Evolutionary conservation across 2,797 vertebrate species (phyloP).

Genomic region (Sylvilagus floridanus): DNA sequence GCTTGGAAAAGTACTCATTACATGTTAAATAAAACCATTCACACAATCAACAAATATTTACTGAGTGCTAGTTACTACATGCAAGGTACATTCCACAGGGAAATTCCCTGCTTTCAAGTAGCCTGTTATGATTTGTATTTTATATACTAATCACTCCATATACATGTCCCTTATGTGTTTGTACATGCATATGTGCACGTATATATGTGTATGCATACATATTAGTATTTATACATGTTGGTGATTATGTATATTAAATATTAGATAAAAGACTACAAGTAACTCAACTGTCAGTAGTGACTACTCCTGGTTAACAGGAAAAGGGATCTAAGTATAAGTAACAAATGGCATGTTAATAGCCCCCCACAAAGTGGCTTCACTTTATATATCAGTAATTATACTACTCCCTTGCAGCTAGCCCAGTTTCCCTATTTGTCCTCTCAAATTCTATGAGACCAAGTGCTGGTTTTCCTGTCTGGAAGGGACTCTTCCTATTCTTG

Average conservation of each 20-base stretch:
- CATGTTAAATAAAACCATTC: constrained; percentile 40
- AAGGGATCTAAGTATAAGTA: constrained; percentile 4
- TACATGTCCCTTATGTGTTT: not conserved
- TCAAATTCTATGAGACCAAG: constrained; percentile 55
- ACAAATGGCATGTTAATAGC: not conserved
- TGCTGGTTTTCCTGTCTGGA: constrained; percentile 26
- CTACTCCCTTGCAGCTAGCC: not conserved
- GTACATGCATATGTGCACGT: not conserved
- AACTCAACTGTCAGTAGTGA: not conserved
- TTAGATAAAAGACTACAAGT: constrained; percentile 11
- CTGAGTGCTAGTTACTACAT: not conserved
- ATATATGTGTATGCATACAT: not conserved
- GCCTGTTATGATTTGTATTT: not conserved
- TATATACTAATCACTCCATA: not conserved
- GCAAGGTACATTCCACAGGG: not conserved
- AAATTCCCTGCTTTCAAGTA: not conserved
- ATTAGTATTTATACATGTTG: not conserved
- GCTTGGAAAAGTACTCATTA: constrained; percentile 12
- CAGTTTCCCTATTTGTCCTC: not conserved
- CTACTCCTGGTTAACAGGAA: not conserved
- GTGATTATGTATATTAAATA: not conserved
- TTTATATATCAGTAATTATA: not conserved
- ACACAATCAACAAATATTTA: constrained; percentile 33
- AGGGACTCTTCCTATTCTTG: not conserved
- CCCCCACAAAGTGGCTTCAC: not conserved